Conservation (phyloP, 2,797 vertebrate species). For the Oreonectes daqikongensis region DNA sequence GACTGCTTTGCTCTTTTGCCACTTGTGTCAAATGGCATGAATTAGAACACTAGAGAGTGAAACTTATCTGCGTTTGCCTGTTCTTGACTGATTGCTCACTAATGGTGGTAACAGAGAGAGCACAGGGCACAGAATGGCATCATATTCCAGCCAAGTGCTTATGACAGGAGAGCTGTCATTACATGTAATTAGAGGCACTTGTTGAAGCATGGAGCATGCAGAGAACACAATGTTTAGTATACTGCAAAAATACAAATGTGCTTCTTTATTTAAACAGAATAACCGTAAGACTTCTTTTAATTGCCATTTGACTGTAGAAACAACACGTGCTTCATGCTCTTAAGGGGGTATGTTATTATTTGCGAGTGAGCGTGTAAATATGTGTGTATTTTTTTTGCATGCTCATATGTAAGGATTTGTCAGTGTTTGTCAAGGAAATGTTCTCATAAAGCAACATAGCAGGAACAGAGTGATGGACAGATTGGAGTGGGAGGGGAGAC, state of each 20-base stretch:
- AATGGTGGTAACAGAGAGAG: slow-evolving; percentile 3
- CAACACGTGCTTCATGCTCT: not conserved
- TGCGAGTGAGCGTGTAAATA: not conserved
- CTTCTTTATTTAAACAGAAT: not conserved
- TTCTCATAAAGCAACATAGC: slow-evolving; percentile 36
- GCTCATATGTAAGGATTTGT: slow-evolving; percentile 6
- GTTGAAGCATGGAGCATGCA: slow-evolving; percentile 13
- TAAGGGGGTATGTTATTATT: not conserved
- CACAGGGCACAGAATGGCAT: slow-evolving; percentile 25
- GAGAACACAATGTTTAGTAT: not conserved
- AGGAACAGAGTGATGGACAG: slow-evolving; percentile 45
- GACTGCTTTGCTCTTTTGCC: not conserved
- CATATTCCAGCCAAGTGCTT: slow-evolving; percentile 23
- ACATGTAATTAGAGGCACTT: slow-evolving; percentile 37
- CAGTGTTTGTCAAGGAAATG: slow-evolving; percentile 38
- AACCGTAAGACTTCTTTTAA: not conserved
- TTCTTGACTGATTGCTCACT: slow-evolving; percentile 12
- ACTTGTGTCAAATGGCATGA: slow-evolving; percentile 1
- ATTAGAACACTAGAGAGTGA: slow-evolving; percentile 9
- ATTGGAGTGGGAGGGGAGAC: slow-evolving; percentile 40
- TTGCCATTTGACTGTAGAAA: not conserved
- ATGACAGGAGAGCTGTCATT: slow-evolving; percentile 30
- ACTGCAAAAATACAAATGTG: not conserved
- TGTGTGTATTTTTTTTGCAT: slow-evolving; percentile 13
- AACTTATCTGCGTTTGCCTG: slow-evolving; percentile 6